Evolutionary conservation across 2,888 invertebrate species (phyloP).

Genomic region (Acrobasis repandana): DNA sequence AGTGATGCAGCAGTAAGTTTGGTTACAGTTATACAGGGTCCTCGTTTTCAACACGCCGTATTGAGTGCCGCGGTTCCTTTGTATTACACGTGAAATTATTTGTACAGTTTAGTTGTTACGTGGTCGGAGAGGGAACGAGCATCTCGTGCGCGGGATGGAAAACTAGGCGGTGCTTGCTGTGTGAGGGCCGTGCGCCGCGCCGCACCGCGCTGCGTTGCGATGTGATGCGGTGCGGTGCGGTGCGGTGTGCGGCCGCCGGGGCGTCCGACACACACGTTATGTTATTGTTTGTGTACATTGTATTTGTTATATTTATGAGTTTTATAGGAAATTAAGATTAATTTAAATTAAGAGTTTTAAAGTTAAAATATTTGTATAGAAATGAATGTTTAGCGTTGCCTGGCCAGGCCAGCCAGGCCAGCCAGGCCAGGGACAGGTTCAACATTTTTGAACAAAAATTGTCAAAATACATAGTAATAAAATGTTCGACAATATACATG

Average conservation of each 20-base stretch:
- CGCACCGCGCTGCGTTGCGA: too few species aligned
- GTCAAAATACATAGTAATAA: constrained; percentile 57
- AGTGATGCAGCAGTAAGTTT: background rate
- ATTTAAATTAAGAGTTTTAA: constrained; percentile 60
- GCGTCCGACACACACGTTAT: constrained; percentile 39
- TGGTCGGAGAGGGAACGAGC: constrained; percentile 17
- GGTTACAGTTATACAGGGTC: constrained; percentile 1
- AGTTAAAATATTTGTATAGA: constrained; percentile 34
- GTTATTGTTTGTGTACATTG: constrained; percentile 71
- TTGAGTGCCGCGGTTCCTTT: background rate
- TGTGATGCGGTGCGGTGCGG: too few species aligned
- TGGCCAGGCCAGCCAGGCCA: constrained; percentile 22
- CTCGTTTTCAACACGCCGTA: constrained; percentile 9
- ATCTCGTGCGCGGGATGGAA: constrained; percentile 50
- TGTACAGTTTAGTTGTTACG: constrained; percentile 15
- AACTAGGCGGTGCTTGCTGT: constrained; percentile 56
- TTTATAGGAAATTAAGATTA: constrained; percentile 50
- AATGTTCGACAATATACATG: constrained; percentile 74
- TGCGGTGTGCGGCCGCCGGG: constrained; percentile 20
- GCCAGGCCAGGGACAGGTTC: constrained; percentile 21
- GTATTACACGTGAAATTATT: constrained; percentile 17
- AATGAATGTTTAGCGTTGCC: constrained; percentile 23
- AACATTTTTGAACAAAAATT: constrained; percentile 34
- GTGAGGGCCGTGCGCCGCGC: constrained; percentile 16
- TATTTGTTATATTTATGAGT: constrained; percentile 75